A percentile compares a stretch with the other conserved stretches of the same genome.
phyloP scores from a whole-genome alignment of 92 coral and sea anemone genomes.

The Meandrina meandrites region DNA sequence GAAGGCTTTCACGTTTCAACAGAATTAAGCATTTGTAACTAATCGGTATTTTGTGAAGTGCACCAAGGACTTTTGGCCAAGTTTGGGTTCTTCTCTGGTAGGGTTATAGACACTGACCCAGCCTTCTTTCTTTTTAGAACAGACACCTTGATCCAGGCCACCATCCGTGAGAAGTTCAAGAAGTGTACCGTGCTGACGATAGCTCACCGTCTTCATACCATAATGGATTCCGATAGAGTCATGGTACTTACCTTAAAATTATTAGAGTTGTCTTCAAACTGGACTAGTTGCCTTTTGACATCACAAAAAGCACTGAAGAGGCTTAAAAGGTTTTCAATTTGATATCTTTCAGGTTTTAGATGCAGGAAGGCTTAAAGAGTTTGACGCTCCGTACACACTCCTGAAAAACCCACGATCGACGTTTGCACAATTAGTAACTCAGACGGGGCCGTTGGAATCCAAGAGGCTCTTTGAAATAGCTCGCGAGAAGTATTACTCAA shows the following conservation, averaged over 20 bases:
- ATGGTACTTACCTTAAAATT: slow-evolving; percentile 37
- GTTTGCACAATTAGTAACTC: slow-evolving; percentile 73
- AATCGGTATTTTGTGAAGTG: no score
- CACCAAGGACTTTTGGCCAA: no score
- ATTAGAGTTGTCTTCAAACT: not conserved
- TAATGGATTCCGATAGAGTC: slow-evolving; percentile 87
- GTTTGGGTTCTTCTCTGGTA: not conserved
- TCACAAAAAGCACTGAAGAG: not conserved
- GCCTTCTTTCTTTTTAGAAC: slow-evolving; percentile 50
- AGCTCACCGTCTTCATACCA: slow-evolving; percentile 86
- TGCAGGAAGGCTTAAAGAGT: slow-evolving; percentile 79
- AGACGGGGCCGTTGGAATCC: slow-evolving; percentile 77
- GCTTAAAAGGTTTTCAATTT: not conserved
- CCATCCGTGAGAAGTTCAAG: slow-evolving; percentile 82
- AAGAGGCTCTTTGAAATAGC: slow-evolving; percentile 62
- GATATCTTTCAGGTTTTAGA: slow-evolving; percentile 69
- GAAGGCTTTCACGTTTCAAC: no score
- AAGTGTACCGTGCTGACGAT: slow-evolving; percentile 81
- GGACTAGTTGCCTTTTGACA: not conserved
- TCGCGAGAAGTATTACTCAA: slow-evolving; percentile 60
- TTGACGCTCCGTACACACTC: slow-evolving; percentile 72
- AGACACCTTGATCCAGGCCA: slow-evolving; percentile 74
- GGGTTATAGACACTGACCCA: not conserved
- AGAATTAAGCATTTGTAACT: no score
- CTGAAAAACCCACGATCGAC: slow-evolving; percentile 65